Conservation (phyloP, 1,140 invertebrate genomes). For the Melipona quadrifasciata region DNA sequence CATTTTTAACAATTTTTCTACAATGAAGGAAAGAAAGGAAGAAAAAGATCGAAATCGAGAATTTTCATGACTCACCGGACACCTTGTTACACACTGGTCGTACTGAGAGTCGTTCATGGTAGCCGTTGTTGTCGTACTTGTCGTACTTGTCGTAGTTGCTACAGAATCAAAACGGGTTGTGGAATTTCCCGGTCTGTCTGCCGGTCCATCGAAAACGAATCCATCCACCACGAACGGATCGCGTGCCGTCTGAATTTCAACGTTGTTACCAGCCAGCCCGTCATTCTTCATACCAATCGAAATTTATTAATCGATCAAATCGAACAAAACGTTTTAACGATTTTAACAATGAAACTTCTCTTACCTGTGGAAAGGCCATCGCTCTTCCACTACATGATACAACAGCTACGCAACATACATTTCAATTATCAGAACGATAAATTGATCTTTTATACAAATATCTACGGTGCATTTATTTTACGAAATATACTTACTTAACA, state of each 20-base stretch:
- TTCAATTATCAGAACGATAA: neutral
- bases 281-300: neutral
- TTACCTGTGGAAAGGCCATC: slow-evolving; percentile 54
- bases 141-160: neutral
- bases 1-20: too few relatives aligned
- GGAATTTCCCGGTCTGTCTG: neutral
- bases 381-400: neutral
- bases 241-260: too few relatives aligned
- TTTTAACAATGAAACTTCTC: neutral
- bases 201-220: slow-evolving; percentile 67
- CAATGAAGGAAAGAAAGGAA: neutral
- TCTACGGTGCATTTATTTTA: neutral
- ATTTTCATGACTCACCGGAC: slow-evolving; percentile 52
- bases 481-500: slow-evolving; percentile 27
- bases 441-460: neutral
- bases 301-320: neutral
- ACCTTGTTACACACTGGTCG: slow-evolving; percentile 43
- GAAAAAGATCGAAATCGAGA: neutral
- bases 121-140: neutral
- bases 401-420: slow-evolving; percentile 1
- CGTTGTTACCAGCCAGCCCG: neutral
- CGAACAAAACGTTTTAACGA: neutral
- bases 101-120: neutral
- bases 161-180: neutral
- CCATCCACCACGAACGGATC: slow-evolving; percentile 36